phyloP scores from a whole-genome alignment of 1,140 invertebrate genomes.

The Fopius arisanus region DNA sequence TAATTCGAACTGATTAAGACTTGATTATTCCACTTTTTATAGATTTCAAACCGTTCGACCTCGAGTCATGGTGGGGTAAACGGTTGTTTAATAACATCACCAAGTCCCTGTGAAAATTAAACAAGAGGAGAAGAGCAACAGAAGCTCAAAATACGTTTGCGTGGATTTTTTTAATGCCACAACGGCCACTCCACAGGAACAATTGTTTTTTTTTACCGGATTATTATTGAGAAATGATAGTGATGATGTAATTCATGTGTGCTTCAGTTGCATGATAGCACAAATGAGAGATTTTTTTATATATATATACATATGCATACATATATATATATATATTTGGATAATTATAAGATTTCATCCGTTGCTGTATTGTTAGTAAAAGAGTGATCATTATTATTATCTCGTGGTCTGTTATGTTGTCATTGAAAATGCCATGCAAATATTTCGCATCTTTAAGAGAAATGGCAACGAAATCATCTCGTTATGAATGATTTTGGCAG shows the following conservation, averaged over 20 bases:
- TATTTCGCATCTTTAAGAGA: too few relatives aligned
- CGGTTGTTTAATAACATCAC: slow-evolving; percentile 82
- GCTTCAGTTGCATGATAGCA: slow-evolving; percentile 47
- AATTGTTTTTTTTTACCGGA: slow-evolving; percentile 6
- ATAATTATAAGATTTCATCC: slow-evolving; percentile 46
- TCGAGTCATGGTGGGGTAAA: slow-evolving; percentile 89
- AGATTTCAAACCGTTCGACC: slow-evolving; percentile 87
- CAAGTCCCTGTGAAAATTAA: slow-evolving; percentile 70
- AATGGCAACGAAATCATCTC: too few relatives aligned
- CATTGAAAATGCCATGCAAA: too few relatives aligned
- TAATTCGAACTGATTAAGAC: slow-evolving; percentile 5
- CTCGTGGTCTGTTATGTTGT: slow-evolving; percentile 18
- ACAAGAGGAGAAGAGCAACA: slow-evolving; percentile 12
- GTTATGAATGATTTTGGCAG: too few relatives aligned
- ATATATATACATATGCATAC: too few relatives aligned
- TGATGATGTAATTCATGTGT: slow-evolving; percentile 43
- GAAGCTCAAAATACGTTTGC: not conserved
- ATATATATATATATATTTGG: slow-evolving; percentile 42
- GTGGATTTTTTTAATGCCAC: not conserved
- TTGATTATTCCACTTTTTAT: slow-evolving; percentile 42
- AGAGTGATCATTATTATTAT: slow-evolving; percentile 33
- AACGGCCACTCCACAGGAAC: not conserved
- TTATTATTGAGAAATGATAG: slow-evolving; percentile 19
- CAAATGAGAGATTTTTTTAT: slow-evolving; percentile 33
- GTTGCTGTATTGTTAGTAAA: slow-evolving; percentile 46